phyloP scores from a whole-genome alignment of 64 coral and sea anemone species.

The Catalaphyllia jardinei region DNA sequence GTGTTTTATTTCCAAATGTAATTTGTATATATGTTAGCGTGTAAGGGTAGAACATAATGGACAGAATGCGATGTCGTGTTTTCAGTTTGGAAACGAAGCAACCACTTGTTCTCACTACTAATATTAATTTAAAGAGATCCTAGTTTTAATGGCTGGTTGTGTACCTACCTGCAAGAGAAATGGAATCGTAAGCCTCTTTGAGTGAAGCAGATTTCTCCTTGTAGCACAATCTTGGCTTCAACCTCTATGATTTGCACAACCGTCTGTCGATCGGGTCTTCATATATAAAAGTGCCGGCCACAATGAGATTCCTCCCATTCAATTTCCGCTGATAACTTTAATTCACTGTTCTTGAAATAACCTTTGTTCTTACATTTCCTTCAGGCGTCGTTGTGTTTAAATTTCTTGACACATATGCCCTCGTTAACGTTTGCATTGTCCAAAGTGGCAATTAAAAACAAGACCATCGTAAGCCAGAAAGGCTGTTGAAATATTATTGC shows the following conservation, averaged over 20 bases:
- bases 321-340: slow-evolving; percentile 49
- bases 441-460: slow-evolving; percentile 20
- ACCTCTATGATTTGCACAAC: not conserved
- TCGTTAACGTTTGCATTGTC: slow-evolving; percentile 5
- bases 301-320: slow-evolving; percentile 26
- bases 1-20: not conserved
- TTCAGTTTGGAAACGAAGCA: too few relatives aligned
- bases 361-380: slow-evolving; percentile 20
- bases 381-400: slow-evolving; percentile 24
- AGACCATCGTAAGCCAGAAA: not conserved
- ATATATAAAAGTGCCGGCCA: not conserved
- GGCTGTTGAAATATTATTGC: not conserved
- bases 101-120: too few relatives aligned
- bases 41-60: too few relatives aligned
- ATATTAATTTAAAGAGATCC: too few relatives aligned
- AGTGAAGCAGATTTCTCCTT: too few relatives aligned
- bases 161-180: too few relatives aligned
- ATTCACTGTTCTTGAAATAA: slow-evolving; percentile 32
- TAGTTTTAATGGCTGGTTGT: too few relatives aligned
- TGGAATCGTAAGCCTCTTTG: too few relatives aligned
- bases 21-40: not conserved
- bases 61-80: too few relatives aligned
- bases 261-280: not conserved
- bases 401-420: slow-evolving; percentile 13
- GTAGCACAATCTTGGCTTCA: not conserved